Evolutionary conservation across 2,888 invertebrate genomes (phyloP).

Genomic region (Himalopsyche kuldschensis): DNA sequence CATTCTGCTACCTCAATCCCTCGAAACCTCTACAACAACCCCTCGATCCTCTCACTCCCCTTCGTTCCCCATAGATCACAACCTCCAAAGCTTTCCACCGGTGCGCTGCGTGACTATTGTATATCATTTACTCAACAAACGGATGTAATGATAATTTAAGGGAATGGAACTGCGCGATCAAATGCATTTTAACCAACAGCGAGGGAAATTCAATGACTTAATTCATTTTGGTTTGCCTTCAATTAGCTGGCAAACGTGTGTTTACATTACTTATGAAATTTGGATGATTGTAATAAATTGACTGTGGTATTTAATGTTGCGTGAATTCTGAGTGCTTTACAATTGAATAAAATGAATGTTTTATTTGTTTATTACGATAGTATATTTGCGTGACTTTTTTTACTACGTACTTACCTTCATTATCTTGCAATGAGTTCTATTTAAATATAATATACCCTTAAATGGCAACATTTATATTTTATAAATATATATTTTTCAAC

Average conservation of each 20-base stretch:
- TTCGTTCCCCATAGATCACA: neutral
- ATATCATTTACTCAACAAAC: conserved; percentile 33
- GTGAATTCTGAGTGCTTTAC: neutral
- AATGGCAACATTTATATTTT: too few relatives aligned
- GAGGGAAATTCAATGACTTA: conserved; percentile 30
- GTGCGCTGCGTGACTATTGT: conserved; percentile 32
- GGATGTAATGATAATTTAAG: conserved; percentile 38
- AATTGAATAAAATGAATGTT: neutral
- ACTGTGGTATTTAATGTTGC: neutral
- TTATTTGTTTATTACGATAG: too few relatives aligned
- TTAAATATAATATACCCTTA: too few relatives aligned
- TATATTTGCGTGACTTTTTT: too few relatives aligned
- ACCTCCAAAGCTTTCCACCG: neutral
- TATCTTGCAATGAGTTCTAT: too few relatives aligned
- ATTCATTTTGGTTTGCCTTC: conserved; percentile 15
- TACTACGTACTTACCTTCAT: too few relatives aligned
- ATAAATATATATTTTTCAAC: too few relatives aligned
- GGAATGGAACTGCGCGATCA: conserved; percentile 18
- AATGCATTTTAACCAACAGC: conserved; percentile 3
- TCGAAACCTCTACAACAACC: conserved; percentile 15
- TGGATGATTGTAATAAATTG: neutral
- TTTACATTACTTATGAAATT: neutral
- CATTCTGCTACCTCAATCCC: conserved; percentile 15
- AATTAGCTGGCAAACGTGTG: conserved; percentile 13
- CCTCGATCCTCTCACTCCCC: neutral